These are phyloP conservation scores for Hippocampus mohnikei DNA, from an alignment of 2,113 vertebrate species.

Conservation along the genomic window DNA sequence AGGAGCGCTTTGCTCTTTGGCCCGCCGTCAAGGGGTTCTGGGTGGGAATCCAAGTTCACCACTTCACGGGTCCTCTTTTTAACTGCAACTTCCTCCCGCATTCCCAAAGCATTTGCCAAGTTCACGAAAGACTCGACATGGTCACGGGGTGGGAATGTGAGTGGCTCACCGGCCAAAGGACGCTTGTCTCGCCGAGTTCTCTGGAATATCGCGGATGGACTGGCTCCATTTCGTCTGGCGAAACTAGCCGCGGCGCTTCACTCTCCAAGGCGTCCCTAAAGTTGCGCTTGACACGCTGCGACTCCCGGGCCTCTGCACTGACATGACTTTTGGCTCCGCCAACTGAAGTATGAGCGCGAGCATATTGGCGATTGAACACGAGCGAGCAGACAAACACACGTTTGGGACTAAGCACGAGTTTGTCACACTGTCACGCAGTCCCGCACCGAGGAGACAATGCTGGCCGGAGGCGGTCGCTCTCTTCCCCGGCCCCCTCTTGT, in stretches of 20 bases:
- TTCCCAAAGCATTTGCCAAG: too few relatives aligned
- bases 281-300: background rate
- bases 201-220: too few relatives aligned
- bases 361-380: slow-evolving; percentile 45
- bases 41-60: background rate
- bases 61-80: too few relatives aligned
- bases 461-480: slow-evolving; percentile 66
- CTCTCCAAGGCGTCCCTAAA: background rate
- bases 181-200: too few relatives aligned
- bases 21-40: background rate
- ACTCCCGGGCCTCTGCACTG: background rate
- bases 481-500: slow-evolving; percentile 1
- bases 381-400: slow-evolving; percentile 42
- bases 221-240: background rate
- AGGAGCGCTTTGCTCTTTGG: background rate
- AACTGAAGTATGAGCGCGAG: slow-evolving; percentile 52
- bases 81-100: too few relatives aligned
- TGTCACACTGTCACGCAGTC: slow-evolving; percentile 67
- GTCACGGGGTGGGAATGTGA: too few relatives aligned
- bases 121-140: too few relatives aligned
- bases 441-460: slow-evolving; percentile 71
- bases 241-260: background rate
- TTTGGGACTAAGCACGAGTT: slow-evolving; percentile 63
- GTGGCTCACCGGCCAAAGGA: too few relatives aligned
- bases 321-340: background rate